phyloP scores from a whole-genome alignment of 1,140 invertebrate species.

The Acromyrmex heyeri region DNA sequence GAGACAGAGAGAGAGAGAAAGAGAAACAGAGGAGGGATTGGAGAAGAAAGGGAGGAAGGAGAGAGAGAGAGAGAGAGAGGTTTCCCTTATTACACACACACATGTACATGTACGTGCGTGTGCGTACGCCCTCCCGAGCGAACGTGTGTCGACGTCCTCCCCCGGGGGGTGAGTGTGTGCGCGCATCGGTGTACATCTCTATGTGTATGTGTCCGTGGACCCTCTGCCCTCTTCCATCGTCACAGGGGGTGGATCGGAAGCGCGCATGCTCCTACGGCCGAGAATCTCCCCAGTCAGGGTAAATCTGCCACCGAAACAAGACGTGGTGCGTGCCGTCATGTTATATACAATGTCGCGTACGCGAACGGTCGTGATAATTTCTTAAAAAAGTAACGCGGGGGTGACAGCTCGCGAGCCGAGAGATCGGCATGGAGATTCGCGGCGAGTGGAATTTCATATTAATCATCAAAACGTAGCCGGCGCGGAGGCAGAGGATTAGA shows the following conservation, averaged over 20 bases:
- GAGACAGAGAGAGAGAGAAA: neutral
- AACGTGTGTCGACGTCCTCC: conserved; percentile 44
- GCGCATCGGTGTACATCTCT: conserved; percentile 6
- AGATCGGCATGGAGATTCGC: conserved; percentile 35
- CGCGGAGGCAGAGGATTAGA: neutral
- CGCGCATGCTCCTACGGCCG: conserved; percentile 84
- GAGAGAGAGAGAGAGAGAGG: neutral
- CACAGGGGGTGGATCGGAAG: conserved; percentile 78
- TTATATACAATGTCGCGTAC: conserved; percentile 76
- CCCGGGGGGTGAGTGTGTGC: neutral
- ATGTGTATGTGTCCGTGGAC: conserved; percentile 66
- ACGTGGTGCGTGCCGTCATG: conserved; percentile 80
- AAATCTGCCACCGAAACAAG: conserved; percentile 85
- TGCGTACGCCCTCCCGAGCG: conserved; percentile 38
- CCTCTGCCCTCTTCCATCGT: conserved; percentile 76
- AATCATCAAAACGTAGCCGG: conserved; percentile 37
- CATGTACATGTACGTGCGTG: neutral
- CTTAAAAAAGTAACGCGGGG: conserved; percentile 14
- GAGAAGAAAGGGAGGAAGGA: no score
- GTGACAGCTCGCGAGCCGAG: neutral
- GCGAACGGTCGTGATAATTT: conserved; percentile 57
- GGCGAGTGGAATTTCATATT: conserved; percentile 8
- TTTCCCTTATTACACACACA: conserved; percentile 38
- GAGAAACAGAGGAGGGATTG: neutral
- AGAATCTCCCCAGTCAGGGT: conserved; percentile 85